Conservation (phyloP, 2,797 vertebrate species). For the Pristis pectinata region DNA sequence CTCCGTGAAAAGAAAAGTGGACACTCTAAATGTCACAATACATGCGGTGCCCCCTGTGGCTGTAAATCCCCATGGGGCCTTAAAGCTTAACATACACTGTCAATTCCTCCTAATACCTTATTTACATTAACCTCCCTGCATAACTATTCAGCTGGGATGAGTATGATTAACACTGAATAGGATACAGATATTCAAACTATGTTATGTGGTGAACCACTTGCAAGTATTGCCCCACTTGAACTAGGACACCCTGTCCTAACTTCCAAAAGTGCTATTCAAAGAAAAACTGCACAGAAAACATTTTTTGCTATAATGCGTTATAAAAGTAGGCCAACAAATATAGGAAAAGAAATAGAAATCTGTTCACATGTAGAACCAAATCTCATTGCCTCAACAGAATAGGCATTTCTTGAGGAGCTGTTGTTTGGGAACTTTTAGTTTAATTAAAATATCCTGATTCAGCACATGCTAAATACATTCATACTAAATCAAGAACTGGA, state of each 20-base stretch:
- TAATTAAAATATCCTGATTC: not conserved
- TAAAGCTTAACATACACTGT: slow-evolving; percentile 15
- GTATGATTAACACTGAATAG: slow-evolving; percentile 20
- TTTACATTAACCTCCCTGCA: slow-evolving; percentile 19
- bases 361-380: not conserved
- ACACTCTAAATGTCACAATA: not conserved
- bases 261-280: not conserved
- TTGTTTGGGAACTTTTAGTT: not conserved
- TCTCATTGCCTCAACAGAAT: not conserved
- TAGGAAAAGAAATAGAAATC: not conserved
- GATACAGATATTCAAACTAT: not conserved
- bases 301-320: not conserved
- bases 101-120: slow-evolving; percentile 24
- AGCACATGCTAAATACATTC: not conserved
- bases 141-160: slow-evolving; percentile 6
- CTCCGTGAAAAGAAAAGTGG: slow-evolving; percentile 27
- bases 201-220: not conserved
- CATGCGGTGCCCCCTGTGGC: not conserved
- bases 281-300: not conserved
- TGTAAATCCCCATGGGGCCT: slow-evolving; percentile 23
- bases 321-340: not conserved
- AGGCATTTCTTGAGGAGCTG: not conserved
- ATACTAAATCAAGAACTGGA: not conserved
- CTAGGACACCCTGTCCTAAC: not conserved
- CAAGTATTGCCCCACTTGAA: not conserved